phyloP scores from a whole-genome alignment of 2,888 invertebrate species.

The Dinocampus coccinellae region DNA sequence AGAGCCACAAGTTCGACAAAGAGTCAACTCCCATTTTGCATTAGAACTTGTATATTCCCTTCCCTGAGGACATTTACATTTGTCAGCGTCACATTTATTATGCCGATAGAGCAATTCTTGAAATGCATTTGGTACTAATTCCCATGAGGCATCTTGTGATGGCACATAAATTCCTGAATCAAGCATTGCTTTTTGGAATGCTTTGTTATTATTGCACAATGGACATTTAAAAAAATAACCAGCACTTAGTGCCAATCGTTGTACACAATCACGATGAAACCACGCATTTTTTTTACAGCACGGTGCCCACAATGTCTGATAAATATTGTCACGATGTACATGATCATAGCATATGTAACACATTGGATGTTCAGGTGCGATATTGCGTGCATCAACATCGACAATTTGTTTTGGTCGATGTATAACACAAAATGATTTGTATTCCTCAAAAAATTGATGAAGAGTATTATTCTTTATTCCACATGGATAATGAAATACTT shows the following conservation, averaged over 20 bases:
- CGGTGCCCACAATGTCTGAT: constrained; percentile 77
- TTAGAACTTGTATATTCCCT: constrained; percentile 68
- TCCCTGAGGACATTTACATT: constrained; percentile 76
- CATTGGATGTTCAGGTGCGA: constrained; percentile 55
- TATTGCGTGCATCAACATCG: constrained; percentile 54
- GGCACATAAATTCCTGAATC: constrained; percentile 83
- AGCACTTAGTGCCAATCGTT: constrained; percentile 80
- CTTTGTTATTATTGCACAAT: constrained; percentile 79
- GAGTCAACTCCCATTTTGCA: constrained; percentile 71
- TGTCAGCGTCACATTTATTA: constrained; percentile 73
- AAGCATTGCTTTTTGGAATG: constrained; percentile 75
- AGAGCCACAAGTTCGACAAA: constrained; percentile 73
- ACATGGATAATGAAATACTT: constrained; percentile 82
- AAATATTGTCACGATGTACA: constrained; percentile 69
- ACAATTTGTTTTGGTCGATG: constrained; percentile 75
- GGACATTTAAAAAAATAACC: constrained; percentile 91
- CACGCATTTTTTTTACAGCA: constrained; percentile 83
- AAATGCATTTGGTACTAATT: constrained; percentile 81
- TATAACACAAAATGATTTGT: constrained; percentile 76
- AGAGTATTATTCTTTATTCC: constrained; percentile 76
- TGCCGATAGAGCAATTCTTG: constrained; percentile 78
- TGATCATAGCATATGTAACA: constrained; percentile 81
- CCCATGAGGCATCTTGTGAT: constrained; percentile 90
- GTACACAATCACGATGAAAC: constrained; percentile 82
- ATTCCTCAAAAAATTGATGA: constrained; percentile 77